Conservation (phyloP, 2,888 invertebrate species). For the Macrophya annulata region DNA sequence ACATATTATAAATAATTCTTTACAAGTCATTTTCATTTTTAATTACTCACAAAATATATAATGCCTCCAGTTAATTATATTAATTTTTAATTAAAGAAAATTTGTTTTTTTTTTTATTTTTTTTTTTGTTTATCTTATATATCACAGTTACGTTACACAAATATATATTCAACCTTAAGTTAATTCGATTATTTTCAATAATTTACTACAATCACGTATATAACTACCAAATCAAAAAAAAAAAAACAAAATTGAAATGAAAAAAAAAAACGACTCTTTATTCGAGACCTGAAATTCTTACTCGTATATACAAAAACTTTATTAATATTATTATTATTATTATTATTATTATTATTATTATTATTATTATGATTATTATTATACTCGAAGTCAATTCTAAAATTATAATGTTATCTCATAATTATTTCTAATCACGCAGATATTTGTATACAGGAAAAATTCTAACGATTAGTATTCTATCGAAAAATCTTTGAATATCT, state of each 20-base stretch:
- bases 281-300: too few species aligned
- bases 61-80: not conserved
- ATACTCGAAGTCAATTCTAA: constrained; percentile 15
- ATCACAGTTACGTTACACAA: not conserved
- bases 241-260: not conserved
- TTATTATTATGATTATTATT: not conserved
- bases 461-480: not conserved
- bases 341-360: not conserved
- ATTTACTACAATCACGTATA: not conserved
- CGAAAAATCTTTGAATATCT: not conserved
- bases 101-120: not conserved
- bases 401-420: constrained; percentile 41
- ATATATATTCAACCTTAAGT: too few species aligned
- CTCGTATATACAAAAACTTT: too few species aligned
- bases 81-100: too few species aligned
- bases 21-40: constrained; percentile 58
- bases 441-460: not conserved
- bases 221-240: not conserved
- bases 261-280: not conserved
- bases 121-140: not conserved
- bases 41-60: not conserved
- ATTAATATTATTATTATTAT: not conserved
- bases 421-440: constrained; percentile 12
- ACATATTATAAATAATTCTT: constrained; percentile 61
- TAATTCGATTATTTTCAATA: not conserved